Percentiles rank a stretch among this genome's conserved stretches.
Evolutionary conservation across 2,797 vertebrate species (phyloP).

Genomic region (Parauchenoglanis ngamensis): DNA sequence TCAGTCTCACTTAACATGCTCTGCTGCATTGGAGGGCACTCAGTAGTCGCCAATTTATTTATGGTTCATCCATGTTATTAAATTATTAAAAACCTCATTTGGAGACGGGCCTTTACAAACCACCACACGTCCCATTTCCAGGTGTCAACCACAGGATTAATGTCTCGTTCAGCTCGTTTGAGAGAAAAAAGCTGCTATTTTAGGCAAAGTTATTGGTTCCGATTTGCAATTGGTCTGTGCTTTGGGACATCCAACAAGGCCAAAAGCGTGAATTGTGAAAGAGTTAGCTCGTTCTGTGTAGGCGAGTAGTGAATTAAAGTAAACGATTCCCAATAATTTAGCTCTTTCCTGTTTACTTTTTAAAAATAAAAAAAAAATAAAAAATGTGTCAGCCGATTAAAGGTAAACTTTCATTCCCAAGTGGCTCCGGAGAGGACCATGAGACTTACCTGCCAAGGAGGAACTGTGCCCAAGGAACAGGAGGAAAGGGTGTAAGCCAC

Average conservation of each 20-base stretch:
- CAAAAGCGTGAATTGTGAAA: constrained; percentile 63
- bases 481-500: constrained; percentile 58
- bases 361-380: not conserved
- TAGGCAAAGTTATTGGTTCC: constrained; percentile 62
- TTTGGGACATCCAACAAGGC: constrained; percentile 61
- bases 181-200: constrained; percentile 54
- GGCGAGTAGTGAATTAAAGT: constrained; percentile 60
- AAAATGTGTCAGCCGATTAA: constrained; percentile 63
- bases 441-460: constrained; percentile 64
- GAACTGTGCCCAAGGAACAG: constrained; percentile 63
- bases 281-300: not conserved
- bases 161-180: constrained; percentile 66
- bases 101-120: constrained; percentile 61
- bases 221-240: constrained; percentile 63
- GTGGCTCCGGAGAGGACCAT: constrained; percentile 63
- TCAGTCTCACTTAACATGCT: constrained; percentile 18
- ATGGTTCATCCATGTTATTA: constrained; percentile 23
- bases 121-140: constrained; percentile 69
- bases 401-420: constrained; percentile 66
- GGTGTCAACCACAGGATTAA: constrained; percentile 60
- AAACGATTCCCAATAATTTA: constrained; percentile 62
- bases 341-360: constrained; percentile 28
- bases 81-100: constrained; percentile 41
- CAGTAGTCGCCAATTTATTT: constrained; percentile 22
- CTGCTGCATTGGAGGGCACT: constrained; percentile 2